Evolutionary conservation across 2,888 invertebrate species (phyloP).

Genomic region (Serrognathus titanus): DNA sequence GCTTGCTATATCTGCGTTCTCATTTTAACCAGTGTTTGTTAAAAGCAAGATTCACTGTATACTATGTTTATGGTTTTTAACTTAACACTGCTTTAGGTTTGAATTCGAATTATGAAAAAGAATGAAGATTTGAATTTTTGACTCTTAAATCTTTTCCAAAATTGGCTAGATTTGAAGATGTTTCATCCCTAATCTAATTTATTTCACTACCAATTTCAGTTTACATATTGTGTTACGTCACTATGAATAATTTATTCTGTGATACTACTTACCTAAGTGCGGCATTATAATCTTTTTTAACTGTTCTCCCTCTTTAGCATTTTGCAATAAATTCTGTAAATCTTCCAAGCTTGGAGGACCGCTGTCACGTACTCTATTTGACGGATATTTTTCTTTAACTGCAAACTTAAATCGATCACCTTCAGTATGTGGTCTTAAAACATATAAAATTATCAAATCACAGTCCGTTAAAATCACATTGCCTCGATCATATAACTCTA

Average conservation of each 20-base stretch:
- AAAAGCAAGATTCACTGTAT: too few species aligned
- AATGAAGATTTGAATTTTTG: too few species aligned
- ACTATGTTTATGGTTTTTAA: too few species aligned
- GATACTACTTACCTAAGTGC: conserved; percentile 58
- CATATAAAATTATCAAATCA: conserved; percentile 85
- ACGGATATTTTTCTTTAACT: conserved; percentile 88
- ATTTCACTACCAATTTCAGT: background rate
- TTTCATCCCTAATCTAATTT: too few species aligned
- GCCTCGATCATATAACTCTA: conserved; percentile 94
- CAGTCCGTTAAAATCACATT: conserved; percentile 93
- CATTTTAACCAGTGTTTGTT: too few species aligned
- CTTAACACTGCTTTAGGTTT: too few species aligned
- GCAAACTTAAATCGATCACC: conserved; percentile 89
- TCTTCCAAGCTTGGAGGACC: conserved; percentile 55
- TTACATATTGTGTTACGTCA: background rate
- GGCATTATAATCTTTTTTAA: conserved; percentile 81
- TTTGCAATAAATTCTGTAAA: conserved; percentile 58
- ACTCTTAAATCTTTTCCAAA: too few species aligned
- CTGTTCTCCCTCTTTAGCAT: conserved; percentile 69
- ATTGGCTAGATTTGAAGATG: too few species aligned
- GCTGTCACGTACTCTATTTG: conserved; percentile 68
- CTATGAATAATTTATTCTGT: background rate
- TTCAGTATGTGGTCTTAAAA: conserved; percentile 88
- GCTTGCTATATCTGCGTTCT: too few species aligned
- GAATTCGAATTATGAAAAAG: too few species aligned